Conservation (phyloP, 2,797 vertebrate species). For the Glyptemys insculpta region DNA sequence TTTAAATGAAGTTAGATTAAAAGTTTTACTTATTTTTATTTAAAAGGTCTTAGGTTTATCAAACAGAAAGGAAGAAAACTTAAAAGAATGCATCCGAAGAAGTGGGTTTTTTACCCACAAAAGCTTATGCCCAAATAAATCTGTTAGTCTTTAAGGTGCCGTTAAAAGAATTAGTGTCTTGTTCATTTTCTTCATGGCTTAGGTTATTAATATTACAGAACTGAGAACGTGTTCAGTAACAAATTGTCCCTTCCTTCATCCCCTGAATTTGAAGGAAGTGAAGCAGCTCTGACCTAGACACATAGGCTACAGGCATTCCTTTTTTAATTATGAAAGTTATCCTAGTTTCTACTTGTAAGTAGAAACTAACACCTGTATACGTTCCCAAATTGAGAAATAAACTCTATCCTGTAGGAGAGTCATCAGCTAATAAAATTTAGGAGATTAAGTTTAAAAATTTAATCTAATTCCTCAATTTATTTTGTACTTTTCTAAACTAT, state of each 20-base stretch:
- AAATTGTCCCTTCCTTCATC: not conserved
- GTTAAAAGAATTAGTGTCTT: rapidly evolving
- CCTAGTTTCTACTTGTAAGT: not conserved
- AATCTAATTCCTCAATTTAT: not conserved
- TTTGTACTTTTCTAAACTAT: not conserved
- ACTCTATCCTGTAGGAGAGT: not conserved
- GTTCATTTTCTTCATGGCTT: not conserved
- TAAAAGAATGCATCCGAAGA: not conserved
- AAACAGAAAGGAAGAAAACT: not conserved
- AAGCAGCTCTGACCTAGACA: not conserved
- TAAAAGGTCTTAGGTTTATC: not conserved
- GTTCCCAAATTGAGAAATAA: not conserved
- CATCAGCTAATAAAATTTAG: too few species aligned
- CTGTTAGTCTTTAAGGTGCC: too few species aligned
- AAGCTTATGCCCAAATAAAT: too few species aligned
- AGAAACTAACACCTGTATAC: not conserved
- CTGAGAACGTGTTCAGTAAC: not conserved
- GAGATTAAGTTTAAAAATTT: not conserved
- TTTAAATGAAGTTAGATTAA: not conserved
- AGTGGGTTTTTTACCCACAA: too few species aligned
- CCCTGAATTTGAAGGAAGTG: not conserved
- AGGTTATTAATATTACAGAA: not conserved
- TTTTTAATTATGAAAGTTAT: not conserved
- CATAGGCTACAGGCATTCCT: not conserved
- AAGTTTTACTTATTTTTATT: not conserved